Percentiles rank a stretch among this genome's conserved stretches.
Conservation (phyloP, 2,888 invertebrate genomes). For the Gryllus longicercus region DNA sequence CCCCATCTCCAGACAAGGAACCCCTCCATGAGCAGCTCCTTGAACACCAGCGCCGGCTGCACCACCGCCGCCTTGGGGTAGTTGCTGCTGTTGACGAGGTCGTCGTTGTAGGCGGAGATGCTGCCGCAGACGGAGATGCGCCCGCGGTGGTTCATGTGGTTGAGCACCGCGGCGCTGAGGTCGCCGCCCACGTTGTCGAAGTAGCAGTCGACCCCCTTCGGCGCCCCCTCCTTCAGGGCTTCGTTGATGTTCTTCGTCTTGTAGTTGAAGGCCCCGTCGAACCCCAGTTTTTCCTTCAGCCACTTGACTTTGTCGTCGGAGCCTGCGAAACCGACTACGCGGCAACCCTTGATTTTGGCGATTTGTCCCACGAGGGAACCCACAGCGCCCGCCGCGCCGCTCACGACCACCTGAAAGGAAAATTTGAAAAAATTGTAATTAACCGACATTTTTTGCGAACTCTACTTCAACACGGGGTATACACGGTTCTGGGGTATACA, state of each 20-base stretch:
- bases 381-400: slow-evolving; percentile 50
- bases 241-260: slow-evolving; percentile 55
- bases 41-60: slow-evolving; percentile 55
- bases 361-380: slow-evolving; percentile 51
- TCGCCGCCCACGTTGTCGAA: slow-evolving; percentile 75
- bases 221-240: slow-evolving; percentile 59
- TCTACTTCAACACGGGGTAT: too few relatives aligned
- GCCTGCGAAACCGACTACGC: slow-evolving; percentile 70
- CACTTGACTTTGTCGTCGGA: slow-evolving; percentile 67
- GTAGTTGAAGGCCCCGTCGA: slow-evolving; percentile 69
- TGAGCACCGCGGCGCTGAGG: slow-evolving; percentile 56
- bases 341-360: slow-evolving; percentile 59
- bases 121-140: slow-evolving; percentile 64
- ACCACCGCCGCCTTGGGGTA: slow-evolving; percentile 49
- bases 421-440: neutral
- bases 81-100: slow-evolving; percentile 40
- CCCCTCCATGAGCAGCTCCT: slow-evolving; percentile 62
- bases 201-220: slow-evolving; percentile 69
- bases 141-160: slow-evolving; percentile 60
- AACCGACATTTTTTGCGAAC: too few relatives aligned
- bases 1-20: slow-evolving; percentile 56
- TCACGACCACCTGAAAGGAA: slow-evolving; percentile 47
- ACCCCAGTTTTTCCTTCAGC: slow-evolving; percentile 62
- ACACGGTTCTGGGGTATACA: too few relatives aligned
- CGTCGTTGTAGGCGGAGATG: slow-evolving; percentile 61